Base-by-base conservation (phyloP, 2,797 vertebrate genomes). In the Eospalax fontanierii region DNA sequence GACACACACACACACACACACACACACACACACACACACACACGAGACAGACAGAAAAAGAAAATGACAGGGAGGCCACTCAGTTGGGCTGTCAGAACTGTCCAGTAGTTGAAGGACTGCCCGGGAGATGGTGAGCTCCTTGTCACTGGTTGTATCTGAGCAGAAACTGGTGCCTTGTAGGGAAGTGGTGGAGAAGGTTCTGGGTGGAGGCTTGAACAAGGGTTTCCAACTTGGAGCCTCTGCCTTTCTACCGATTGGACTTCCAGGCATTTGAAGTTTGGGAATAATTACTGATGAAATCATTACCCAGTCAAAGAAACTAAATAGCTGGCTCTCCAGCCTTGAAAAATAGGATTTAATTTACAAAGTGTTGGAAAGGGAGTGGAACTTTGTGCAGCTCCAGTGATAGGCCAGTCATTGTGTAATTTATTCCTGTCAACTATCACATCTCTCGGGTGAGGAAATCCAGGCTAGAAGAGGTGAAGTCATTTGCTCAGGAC, bases 321-420 rank as follows among this genome's bases (percentile, higher is more conserved):
- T 83, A 59, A 92, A 90, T 59, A 75, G 59, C 70, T 46, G 61
- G 59, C 30, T 84, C 6, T 33, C 74, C 21, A 57, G 19, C 19
- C 38, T 85, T 92, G 74, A 68, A 92, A 89, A 93, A 89, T 66
- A 90, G 46, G 54, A 63, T 43, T 86, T 50, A n/a, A 24, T 86
- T 85, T 86, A 86, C 26, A 54, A 71, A 46, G 43, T 79, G 50
- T 33, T 30, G n/a, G n/a, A 21, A 33, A 46, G 38, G 6, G 8
- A n/a, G 9, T 7, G 2, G 33, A 71, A 19, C 18, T 24, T 75
- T n/a, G 76, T 35, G 22, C 6, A 50, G 81, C 57, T 9, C 22
- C 81, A 75, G 59, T 35, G 87, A 92, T 33, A 73, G 78, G 71
- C 79, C 22, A 65, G 74, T 59, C 19, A 8, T 16, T 50, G 33